Base-by-base conservation (phyloP, 2,113 vertebrate species). In the Megaceryle torquata region DNA sequence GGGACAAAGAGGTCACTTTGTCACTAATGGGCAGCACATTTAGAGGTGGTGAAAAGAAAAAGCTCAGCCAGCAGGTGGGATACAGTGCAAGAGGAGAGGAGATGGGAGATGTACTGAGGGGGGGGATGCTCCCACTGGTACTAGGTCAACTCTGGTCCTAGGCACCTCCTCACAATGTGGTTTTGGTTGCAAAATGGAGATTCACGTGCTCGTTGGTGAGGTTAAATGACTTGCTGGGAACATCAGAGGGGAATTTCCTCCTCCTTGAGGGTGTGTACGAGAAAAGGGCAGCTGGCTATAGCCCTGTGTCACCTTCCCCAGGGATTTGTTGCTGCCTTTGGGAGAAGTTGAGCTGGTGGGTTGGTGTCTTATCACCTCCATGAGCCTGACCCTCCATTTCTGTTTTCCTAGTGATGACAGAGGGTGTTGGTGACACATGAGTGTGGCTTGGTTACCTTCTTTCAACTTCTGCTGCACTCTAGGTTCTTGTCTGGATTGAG, bases 151-250 rank as follows among this genome's bases (percentile, higher is more conserved):
- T 33, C 33, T 69, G 33, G 33, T 63, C 29, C 53, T 6, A 11
- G 18, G 17, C 10, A 4, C 46, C 33, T 51, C 19, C 15, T 13
- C 0, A 1, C 0, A 2, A 11, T 29, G 22, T 0, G 0, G 20
- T 65, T 46, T n/a, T 41, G 35, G 7, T 54, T 20, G 50, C 25
- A 80, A 29, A 59, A 10, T 3, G 7, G 31, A 53, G 25, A 53
- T 29, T 37, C 15, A 15, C 5, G 18, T 17, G 13, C 10, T 75
- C 46, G 13, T 24, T 2, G 2, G 8, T 8, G 46, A 65, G 46
- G 22, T 65, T 54, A n/a, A 57, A n/a, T 22, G 53, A 28, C 15
- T 70, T 21, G n/a, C 43, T 76, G 56, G 13, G 80, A 54, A 20
- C 25, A 16, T 41, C 13, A 16, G 9, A 50, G 37, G 33, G 33